Evolutionary conservation across 2,113 vertebrate genomes (phyloP), one percentile per base, ranked within the genome.

Genomic region (Shinisaurus crocodilurus): DNA sequence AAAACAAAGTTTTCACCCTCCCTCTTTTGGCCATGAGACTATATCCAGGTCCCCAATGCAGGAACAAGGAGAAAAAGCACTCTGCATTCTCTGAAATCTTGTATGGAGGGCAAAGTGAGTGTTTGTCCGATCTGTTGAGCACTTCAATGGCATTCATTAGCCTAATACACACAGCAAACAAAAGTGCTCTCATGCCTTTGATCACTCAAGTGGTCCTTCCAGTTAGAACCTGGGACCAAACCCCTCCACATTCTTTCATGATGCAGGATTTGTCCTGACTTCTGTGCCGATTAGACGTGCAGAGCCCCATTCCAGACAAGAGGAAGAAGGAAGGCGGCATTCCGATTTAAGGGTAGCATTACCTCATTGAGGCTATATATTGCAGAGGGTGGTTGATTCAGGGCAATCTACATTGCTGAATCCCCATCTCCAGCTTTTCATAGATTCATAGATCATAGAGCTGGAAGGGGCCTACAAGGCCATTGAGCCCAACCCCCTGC

Each of bases 201-300:
- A 0, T 96, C 95, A 94, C 88, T 91, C 93, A 95, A 81, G 91
- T 95, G 91, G 95, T 43, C 92, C 88, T 95, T 92, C 93, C 63
- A 82, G 92, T 94, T 40, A 95, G 89, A 32, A 88, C 92, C 92
- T 82, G 82, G 81, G 94, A 96, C 90, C 79, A 43, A 43, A 43
- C 45, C 6, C 45, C 6, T 88, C n/a, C 89, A 82, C 88, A 90
- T 85, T 91, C 86, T 96, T 96, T 95, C 94, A 96, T 95, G 96
- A 92, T 27, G 1, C 1, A 69, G 85, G 37, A 82, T 95, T 95
- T 95, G 91, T 87, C 0, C 40, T 92, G 90, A 91, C 67, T 92
- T 91, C 90, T 81, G 50, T 85, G 48, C 92, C 95, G 95, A 95
- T 95, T 90, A 94, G 94, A 95, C 95, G 70, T 89, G 88, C 32